Base-by-base conservation (phyloP, 2,797 vertebrate species). In the Rhynchonycteris naso region DNA sequence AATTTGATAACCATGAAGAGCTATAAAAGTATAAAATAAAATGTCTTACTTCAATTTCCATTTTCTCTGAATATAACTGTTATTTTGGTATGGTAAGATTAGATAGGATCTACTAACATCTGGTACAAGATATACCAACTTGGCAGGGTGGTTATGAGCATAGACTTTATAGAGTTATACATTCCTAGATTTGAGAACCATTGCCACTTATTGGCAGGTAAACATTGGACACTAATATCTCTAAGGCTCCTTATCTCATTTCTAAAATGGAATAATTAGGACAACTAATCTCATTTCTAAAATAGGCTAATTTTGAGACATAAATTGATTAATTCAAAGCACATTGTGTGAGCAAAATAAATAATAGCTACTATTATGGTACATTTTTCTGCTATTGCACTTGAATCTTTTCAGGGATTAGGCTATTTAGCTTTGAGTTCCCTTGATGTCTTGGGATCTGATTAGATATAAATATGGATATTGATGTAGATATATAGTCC, bases 21-120 rank as follows among this genome's bases (percentile, higher is more conserved):
- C 54, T 94, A 72, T 84, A 80, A 89, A 95, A 91, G 33, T 92
- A 95, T 92, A 94, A 94, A 96, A 90, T 88, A 76, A 22, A 92
- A 75, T 78, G 58, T 56, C 19, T 74, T 93, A n/a, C 15, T 89
- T 33, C 85, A 68, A 90, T 94, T 95, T 94, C 79, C 47, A 22
- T 78, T 93, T 94, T 96, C 58, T 91, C 74, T 89, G 68, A 61
- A 74, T 76, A 1, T 61, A 54, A 89, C 43, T 30, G 9, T 76
- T 79, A 2, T 52, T 65, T 95, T 59, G 69, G 33, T 71, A 26
- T 63, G 30, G 18, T 59, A 78, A 93, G 54, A 33, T 76, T 81
- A 84, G 54, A n/a, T 22, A 35, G 24, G 7, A 21, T 74, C 76
- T 84, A 43, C 58, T 24, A n/a, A 52, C 35, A 52, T 52, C 30